These are phyloP conservation scores for Caenorhabditis sp. DNA, from an alignment of 2,888 invertebrate species.

Conservation along the genomic window DNA sequence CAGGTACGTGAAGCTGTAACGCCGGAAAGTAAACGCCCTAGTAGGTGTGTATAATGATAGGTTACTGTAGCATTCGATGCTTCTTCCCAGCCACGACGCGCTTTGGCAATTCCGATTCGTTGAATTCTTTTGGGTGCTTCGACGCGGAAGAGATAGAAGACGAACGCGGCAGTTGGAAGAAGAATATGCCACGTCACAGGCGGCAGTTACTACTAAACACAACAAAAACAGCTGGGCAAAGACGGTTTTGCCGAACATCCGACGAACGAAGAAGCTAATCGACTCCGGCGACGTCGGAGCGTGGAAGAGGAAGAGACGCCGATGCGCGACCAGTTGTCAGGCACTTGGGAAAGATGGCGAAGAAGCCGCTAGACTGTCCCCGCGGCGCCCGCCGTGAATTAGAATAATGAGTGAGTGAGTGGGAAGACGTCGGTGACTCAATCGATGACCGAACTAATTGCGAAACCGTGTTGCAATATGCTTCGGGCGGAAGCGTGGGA, in stretches of 20 bases:
- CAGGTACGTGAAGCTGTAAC: conserved; percentile 49
- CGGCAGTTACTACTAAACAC: conserved; percentile 8
- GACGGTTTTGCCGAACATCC: conserved; percentile 42
- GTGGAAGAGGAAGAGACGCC: conserved; percentile 20
- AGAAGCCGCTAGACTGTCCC: conserved; percentile 26
- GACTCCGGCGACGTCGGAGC: conserved; percentile 20
- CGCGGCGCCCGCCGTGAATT: conserved; percentile 24
- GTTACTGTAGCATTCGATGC: conserved; percentile 35
- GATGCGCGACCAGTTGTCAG: conserved; percentile 44
- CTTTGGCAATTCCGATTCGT: conserved; percentile 21
- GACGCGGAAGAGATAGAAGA: conserved; percentile 24
- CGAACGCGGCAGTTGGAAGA: neutral
- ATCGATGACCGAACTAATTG: conserved; percentile 52
- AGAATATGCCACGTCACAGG: neutral
- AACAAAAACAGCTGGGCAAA: conserved; percentile 28
- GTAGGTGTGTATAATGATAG: conserved; percentile 44
- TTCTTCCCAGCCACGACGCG: conserved; percentile 16
- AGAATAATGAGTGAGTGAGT: conserved; percentile 42
- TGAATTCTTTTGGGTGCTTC: conserved; percentile 14
- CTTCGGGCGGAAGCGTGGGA: conserved; percentile 17
- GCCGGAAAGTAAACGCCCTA: conserved; percentile 52
- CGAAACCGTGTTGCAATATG: conserved; percentile 50
- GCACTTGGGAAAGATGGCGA: conserved; percentile 7
- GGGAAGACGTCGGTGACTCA: conserved; percentile 21
- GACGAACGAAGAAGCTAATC: conserved; percentile 26